These are phyloP conservation scores for Lypha dubia DNA, from an alignment of 2,888 invertebrate species.

Conservation along the genomic window DNA sequence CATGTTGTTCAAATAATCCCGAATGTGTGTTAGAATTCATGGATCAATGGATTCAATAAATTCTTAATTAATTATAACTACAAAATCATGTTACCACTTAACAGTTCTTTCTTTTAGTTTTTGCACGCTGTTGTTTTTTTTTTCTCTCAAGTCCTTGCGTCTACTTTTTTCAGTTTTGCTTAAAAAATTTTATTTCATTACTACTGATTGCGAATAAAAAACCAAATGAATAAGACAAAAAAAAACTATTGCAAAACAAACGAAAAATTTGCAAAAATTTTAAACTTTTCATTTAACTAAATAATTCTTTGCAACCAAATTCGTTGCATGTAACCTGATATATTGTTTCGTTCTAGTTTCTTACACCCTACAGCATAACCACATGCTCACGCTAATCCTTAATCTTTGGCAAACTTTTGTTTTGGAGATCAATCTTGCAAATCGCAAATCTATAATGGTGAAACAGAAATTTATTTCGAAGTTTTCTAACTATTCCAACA, in stretches of 20 bases:
- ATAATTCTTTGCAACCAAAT: constrained; percentile 40
- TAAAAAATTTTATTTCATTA: constrained; percentile 38
- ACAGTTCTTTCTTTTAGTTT: constrained; percentile 7
- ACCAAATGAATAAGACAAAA: neutral
- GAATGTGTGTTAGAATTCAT: constrained; percentile 49
- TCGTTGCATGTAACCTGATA: constrained; percentile 38
- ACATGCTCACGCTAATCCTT: too few relatives aligned
- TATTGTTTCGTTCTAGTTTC: constrained; percentile 19
- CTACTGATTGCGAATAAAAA: constrained; percentile 32
- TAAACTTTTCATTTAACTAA: constrained; percentile 42
- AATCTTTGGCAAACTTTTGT: too few relatives aligned
- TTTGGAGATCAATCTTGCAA: too few relatives aligned
- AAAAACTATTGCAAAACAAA: constrained; percentile 12
- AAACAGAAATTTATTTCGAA: too few relatives aligned
- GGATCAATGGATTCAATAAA: constrained; percentile 59
- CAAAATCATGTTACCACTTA: constrained; percentile 8
- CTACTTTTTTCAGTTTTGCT: neutral
- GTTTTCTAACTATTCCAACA: too few relatives aligned
- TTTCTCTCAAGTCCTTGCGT: neutral
- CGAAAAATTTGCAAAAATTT: constrained; percentile 37
- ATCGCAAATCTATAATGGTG: too few relatives aligned
- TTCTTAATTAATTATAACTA: constrained; percentile 61
- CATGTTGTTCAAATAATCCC: neutral
- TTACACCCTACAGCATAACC: too few relatives aligned
- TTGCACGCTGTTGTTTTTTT: neutral